These are phyloP conservation scores for Corbicula japonica DNA, from an alignment of 2,888 invertebrate genomes.

Conservation along the genomic window DNA sequence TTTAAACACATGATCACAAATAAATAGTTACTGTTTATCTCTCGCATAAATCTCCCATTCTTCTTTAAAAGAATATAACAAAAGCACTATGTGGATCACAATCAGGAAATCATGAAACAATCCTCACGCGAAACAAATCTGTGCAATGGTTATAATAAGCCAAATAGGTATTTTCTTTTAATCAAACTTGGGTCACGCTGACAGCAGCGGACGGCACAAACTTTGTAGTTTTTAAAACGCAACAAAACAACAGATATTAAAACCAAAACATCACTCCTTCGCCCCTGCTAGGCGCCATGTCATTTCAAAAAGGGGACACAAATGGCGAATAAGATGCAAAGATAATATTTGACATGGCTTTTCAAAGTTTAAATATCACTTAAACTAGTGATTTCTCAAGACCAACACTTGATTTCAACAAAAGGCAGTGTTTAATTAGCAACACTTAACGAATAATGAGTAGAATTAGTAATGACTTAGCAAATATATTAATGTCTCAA, in stretches of 20 bases:
- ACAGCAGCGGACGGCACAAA: too few relatives aligned
- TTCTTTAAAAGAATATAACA: too few relatives aligned
- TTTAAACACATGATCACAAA: too few relatives aligned
- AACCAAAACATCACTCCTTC: not conserved
- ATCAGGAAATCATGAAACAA: too few relatives aligned
- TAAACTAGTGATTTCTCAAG: constrained; percentile 6
- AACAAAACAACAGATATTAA: not conserved
- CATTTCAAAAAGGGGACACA: not conserved
- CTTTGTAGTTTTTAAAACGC: too few relatives aligned
- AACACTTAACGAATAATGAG: constrained; percentile 4
- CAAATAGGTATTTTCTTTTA: too few relatives aligned
- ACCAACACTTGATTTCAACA: constrained; percentile 1
- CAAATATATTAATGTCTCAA: constrained; percentile 2
- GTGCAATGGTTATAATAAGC: too few relatives aligned
- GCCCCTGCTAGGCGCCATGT: constrained; percentile 10
- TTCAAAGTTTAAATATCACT: not conserved
- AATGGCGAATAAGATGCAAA: constrained; percentile 1
- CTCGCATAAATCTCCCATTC: too few relatives aligned
- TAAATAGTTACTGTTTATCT: too few relatives aligned
- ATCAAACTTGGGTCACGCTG: too few relatives aligned
- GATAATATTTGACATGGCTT: constrained; percentile 8
- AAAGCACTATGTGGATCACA: too few relatives aligned
- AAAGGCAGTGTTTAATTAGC: not conserved
- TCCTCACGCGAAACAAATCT: too few relatives aligned
- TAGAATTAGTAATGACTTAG: not conserved